Base-by-base conservation (phyloP, 2,888 invertebrate genomes). In the Molorchus minor region DNA sequence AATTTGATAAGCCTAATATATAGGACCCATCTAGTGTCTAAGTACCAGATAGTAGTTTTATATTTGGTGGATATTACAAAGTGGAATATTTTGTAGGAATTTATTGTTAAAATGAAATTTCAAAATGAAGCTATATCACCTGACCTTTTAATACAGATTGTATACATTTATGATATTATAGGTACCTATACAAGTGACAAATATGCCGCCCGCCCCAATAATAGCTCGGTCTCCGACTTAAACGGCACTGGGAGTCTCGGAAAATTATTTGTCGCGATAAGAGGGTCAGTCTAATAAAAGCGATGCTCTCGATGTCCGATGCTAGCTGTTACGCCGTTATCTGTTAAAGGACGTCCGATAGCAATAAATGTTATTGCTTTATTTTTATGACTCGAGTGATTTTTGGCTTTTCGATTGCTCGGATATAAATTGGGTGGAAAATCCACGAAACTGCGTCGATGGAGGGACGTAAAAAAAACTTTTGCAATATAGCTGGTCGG, bases 351-450 rank as follows among this genome's bases (percentile, higher is more conserved):
- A 65, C 52, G 58, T 62, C 62, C 65, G 62, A 63, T 65, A 63
- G 56, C 65, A 63, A 64, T 64, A 61, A 64, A 66, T 51, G 64
- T 64, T 66, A 66, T 66, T 61, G 64, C 62, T 62, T 58, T 66
- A 66, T 66, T 66, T 66, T 66, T 66, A 66, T 58, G 58, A 20
- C 33, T 19, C 41, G 30, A 62, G 56, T 59, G 62, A 58, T 59
- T 63, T 60, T 60, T 60, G 55, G 51, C 55, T 47, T 57, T 46
- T 41, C 43, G 53, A 53, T 54, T 58, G 49, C 36, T 54, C 35
- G 19, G 43, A 49, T 40, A 56, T 53, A 61, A 61, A 61, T 61
- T 54, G 56, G 20, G 47, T 44, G 61, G 61, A 61, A 61, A 57
- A 54, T 45, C 55, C 46, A 40, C 41, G n/a, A n/a, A n/a, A 52